Conservation (phyloP, 2,888 invertebrate species). For the Calameuta pallipes region DNA sequence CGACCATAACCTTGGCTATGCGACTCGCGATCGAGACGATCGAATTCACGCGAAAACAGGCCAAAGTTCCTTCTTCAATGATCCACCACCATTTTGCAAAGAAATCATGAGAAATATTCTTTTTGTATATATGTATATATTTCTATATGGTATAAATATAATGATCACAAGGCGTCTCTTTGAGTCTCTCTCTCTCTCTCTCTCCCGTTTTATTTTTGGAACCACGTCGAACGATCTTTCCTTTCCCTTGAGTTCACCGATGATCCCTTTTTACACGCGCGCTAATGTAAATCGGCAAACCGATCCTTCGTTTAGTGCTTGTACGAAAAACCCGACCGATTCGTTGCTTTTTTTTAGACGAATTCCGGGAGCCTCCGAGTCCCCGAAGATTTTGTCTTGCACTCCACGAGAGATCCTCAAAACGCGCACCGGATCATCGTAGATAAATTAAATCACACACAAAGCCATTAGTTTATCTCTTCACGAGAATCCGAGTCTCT, state of each 20-base stretch:
- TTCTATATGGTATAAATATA: neutral
- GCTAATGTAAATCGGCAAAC: constrained; percentile 51
- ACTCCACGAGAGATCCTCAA: neutral
- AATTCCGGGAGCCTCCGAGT: neutral
- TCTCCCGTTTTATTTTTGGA: neutral
- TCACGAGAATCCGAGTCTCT: neutral
- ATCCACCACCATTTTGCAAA: neutral
- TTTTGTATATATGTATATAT: neutral
- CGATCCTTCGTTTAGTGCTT: neutral
- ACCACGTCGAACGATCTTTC: neutral
- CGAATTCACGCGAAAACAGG: constrained; percentile 2
- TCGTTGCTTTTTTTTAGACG: neutral
- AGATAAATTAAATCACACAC: neutral
- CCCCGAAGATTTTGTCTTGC: neutral
- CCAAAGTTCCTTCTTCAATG: neutral
- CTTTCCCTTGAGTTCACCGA: constrained; percentile 25
- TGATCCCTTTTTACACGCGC: constrained; percentile 51
- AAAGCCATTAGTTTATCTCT: neutral
- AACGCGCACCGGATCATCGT: neutral
- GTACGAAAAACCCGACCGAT: neutral
- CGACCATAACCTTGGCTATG: constrained; percentile 58
- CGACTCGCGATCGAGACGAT: constrained; percentile 25
- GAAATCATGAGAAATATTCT: neutral
- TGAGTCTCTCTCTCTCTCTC: constrained; percentile 1
- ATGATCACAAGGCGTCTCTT: neutral